phyloP scores from a whole-genome alignment of 2,113 vertebrate genomes.

The Mus spicilegus region DNA sequence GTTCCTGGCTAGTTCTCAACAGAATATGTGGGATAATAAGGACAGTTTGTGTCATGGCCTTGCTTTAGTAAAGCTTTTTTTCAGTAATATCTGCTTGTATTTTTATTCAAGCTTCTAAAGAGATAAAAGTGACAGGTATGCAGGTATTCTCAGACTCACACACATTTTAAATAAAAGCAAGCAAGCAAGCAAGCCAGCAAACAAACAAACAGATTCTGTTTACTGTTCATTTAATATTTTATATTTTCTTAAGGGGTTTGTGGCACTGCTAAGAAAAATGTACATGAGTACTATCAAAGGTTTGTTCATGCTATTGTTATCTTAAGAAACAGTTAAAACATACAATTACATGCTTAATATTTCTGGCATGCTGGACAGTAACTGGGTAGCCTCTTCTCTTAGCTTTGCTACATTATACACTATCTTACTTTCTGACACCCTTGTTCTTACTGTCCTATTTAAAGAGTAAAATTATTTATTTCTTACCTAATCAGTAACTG shows the following conservation, averaged over 20 bases:
- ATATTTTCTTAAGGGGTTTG: conserved; percentile 25
- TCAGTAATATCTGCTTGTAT: conserved; percentile 7
- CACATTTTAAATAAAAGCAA: neutral
- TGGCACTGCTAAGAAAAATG: neutral
- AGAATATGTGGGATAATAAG: conserved; percentile 29
- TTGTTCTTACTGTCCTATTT: neutral
- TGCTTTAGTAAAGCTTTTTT: neutral
- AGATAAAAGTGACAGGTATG: conserved; percentile 47
- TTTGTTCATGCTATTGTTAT: neutral
- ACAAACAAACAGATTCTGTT: neutral
- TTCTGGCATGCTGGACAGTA: neutral
- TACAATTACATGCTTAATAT: conserved; percentile 53
- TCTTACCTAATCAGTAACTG: conserved; percentile 3
- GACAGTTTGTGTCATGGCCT: neutral
- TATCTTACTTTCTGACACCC: accelerated
- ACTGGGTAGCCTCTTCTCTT: neutral
- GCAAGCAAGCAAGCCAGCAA: neutral
- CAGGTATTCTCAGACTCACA: neutral
- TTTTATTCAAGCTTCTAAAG: conserved; percentile 40
- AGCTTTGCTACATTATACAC: neutral
- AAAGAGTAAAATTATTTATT: neutral
- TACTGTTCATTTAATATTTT: neutral
- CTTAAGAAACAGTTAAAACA: neutral
- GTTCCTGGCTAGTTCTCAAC: conserved; percentile 17
- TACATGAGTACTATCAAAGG: conserved; percentile 15